These are phyloP conservation scores for Diorhabda sublineata DNA, from an alignment of 1,140 invertebrate species.

Conservation along the genomic window DNA sequence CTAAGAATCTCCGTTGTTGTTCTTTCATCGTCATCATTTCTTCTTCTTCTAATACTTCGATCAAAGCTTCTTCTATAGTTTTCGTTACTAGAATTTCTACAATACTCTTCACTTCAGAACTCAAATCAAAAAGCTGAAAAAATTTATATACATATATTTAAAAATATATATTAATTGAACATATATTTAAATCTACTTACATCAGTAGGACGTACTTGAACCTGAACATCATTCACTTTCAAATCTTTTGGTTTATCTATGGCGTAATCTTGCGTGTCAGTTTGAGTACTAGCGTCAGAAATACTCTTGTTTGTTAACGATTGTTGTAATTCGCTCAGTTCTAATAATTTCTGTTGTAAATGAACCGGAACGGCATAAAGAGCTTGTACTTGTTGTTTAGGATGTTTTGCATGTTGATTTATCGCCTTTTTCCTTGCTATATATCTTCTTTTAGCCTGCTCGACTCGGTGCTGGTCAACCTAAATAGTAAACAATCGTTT, in stretches of 20 bases:
- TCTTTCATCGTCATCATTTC: constrained; percentile 68
- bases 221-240: constrained; percentile 70
- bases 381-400: constrained; percentile 24
- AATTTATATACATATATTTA: neutral
- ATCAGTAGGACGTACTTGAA: constrained; percentile 83
- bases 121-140: constrained; percentile 73
- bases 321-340: constrained; percentile 70
- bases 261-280: constrained; percentile 80
- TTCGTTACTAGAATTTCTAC: constrained; percentile 85
- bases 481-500: constrained; percentile 37
- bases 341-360: constrained; percentile 69
- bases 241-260: constrained; percentile 68
- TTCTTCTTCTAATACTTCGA: constrained; percentile 78
- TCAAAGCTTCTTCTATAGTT: constrained; percentile 79
- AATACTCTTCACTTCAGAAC: constrained; percentile 81
- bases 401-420: constrained; percentile 38
- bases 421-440: constrained; percentile 58
- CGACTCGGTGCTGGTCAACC: constrained; percentile 50
- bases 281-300: constrained; percentile 73
- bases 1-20: constrained; percentile 72
- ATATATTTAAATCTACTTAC: constrained; percentile 4
- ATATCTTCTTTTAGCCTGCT: constrained; percentile 58
- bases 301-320: constrained; percentile 66
- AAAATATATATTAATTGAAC: neutral
- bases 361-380: constrained; percentile 45